Evolutionary conservation across 2,113 vertebrate genomes (phyloP).

Genomic region (Microtus oregoni): DNA sequence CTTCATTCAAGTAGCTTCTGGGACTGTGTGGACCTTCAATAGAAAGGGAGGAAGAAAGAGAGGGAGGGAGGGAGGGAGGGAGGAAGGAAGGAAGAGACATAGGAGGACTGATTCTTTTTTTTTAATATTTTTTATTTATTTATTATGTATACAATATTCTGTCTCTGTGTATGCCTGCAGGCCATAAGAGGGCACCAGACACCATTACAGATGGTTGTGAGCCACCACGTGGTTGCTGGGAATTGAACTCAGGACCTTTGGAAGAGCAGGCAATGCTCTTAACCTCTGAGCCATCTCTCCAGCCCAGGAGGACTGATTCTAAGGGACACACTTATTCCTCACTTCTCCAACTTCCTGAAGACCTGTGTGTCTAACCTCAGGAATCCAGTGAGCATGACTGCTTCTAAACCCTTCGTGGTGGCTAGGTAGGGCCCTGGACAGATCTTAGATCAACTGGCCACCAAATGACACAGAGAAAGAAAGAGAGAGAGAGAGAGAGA

Average conservation of each 20-base stretch:
- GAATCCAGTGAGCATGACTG: not conserved
- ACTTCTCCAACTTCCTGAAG: not conserved
- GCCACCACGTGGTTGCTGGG: too few species aligned
- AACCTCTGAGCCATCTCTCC: too few species aligned
- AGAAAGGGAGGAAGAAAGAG: not conserved
- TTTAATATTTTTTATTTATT: too few species aligned
- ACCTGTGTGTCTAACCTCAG: not conserved
- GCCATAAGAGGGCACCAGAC: too few species aligned
- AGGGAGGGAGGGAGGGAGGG: not conserved
- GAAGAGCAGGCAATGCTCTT: too few species aligned
- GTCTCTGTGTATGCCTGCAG: too few species aligned
- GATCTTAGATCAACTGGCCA: not conserved
- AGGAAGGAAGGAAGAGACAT: not conserved
- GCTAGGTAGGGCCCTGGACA: too few species aligned
- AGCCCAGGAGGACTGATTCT: not conserved
- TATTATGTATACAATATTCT: too few species aligned
- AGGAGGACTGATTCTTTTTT: not conserved
- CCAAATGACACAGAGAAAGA: fast-evolving
- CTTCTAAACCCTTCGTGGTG: not conserved
- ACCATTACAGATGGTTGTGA: too few species aligned
- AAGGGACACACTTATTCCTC: not conserved
- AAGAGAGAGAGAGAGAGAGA: too few species aligned
- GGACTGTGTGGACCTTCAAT: not conserved
- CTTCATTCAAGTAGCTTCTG: not conserved
- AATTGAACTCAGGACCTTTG: too few species aligned